Evolutionary conservation across 2,797 vertebrate genomes (phyloP).

Genomic region (Pangasius macronema): DNA sequence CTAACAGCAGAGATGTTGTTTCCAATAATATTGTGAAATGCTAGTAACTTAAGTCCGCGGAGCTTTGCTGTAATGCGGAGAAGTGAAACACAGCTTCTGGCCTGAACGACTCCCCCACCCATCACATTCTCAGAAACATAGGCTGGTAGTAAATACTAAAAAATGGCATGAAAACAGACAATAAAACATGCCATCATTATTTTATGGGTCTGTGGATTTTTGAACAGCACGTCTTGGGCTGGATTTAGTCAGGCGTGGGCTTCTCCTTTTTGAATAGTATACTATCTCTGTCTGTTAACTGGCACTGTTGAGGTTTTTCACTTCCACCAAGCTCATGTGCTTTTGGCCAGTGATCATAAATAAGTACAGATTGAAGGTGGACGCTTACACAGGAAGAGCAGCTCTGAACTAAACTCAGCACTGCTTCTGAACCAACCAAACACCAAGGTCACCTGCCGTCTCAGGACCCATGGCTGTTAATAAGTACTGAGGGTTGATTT

Average conservation of each 20-base stretch:
- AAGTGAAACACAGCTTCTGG: constrained; percentile 29
- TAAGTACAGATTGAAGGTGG: constrained; percentile 27
- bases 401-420: constrained; percentile 35
- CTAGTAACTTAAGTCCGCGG: constrained; percentile 33
- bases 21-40: constrained; percentile 49
- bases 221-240: neutral
- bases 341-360: constrained; percentile 31
- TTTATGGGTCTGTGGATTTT: neutral
- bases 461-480: neutral
- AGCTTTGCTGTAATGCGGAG: constrained; percentile 10
- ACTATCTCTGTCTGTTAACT: neutral
- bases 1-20: constrained; percentile 47
- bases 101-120: constrained; percentile 17
- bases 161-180: constrained; percentile 1
- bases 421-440: neutral
- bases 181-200: constrained; percentile 20
- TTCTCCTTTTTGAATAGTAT: constrained; percentile 11
- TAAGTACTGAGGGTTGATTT: neutral
- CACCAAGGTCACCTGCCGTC: neutral
- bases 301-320: constrained; percentile 19
- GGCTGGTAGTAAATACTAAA: constrained; percentile 17
- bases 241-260: constrained; percentile 6
- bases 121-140: constrained; percentile 25
- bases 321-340: constrained; percentile 37
- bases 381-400: constrained; percentile 26